phyloP scores from a whole-genome alignment of 1,140 invertebrate species.

The Drosophila pandora region DNA sequence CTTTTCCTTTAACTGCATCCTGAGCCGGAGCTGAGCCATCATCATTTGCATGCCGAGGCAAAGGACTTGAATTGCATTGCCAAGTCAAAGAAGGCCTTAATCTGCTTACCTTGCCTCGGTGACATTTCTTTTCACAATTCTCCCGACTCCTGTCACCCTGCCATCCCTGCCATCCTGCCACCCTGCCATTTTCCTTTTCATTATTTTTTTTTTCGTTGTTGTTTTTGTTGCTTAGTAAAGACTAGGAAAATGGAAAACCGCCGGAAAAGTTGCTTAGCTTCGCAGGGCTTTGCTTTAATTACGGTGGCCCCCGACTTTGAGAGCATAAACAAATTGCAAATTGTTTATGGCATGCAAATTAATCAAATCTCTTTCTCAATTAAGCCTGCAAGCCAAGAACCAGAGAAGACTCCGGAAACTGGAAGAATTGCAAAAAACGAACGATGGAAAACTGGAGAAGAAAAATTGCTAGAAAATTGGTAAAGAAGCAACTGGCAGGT shows the following conservation, averaged over 20 bases:
- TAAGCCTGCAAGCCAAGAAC: constrained; percentile 47
- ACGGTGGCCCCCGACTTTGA: constrained; percentile 59
- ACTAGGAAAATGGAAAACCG: constrained; percentile 23
- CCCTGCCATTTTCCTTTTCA: background rate
- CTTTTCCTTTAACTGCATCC: constrained; percentile 24
- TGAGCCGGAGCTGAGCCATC: constrained; percentile 37
- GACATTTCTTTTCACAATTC: constrained; percentile 46
- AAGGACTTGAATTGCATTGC: constrained; percentile 64
- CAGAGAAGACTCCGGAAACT: background rate
- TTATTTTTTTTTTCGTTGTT: too few species aligned
- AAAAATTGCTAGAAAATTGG: too few species aligned
- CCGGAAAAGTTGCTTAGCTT: constrained; percentile 47
- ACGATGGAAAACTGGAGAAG: too few species aligned
- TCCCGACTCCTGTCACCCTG: background rate
- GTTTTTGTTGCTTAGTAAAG: too few species aligned
- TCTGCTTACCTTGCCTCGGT: constrained; percentile 76
- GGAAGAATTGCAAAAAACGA: background rate
- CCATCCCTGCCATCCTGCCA: too few species aligned
- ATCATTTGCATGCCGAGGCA: constrained; percentile 43
- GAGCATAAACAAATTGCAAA: constrained; percentile 79
- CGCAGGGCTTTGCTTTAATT: constrained; percentile 76
- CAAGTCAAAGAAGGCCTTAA: constrained; percentile 77
- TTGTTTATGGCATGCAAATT: constrained; percentile 80
- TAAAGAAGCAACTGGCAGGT: too few species aligned
- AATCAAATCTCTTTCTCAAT: constrained; percentile 79